Evolutionary conservation across 1,140 invertebrate genomes (phyloP).

Genomic region (Brachionus manjavacas): DNA sequence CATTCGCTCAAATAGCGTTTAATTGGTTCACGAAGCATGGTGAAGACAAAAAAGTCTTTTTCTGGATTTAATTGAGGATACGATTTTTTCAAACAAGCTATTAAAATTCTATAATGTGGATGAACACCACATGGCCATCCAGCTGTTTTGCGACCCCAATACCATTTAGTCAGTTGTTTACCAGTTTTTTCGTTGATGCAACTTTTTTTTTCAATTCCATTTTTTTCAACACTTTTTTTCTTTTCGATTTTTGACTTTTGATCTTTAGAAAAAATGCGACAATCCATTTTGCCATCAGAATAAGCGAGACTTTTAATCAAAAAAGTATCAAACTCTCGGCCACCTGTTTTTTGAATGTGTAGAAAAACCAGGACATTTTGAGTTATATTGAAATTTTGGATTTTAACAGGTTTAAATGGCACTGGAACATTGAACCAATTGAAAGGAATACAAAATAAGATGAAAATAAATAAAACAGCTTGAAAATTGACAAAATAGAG

Average conservation of each 20-base stretch:
- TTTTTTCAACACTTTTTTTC: background rate
- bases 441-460: too few species aligned
- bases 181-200: slow-evolving; percentile 58
- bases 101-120: slow-evolving; percentile 93
- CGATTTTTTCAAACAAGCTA: slow-evolving; percentile 62
- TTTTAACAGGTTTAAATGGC: too few species aligned
- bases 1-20: background rate
- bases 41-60: background rate
- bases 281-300: slow-evolving; percentile 58
- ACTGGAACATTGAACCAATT: too few species aligned
- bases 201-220: background rate
- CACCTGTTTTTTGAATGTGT: slow-evolving; percentile 91
- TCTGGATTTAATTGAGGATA: background rate
- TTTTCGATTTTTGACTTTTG: background rate
- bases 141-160: slow-evolving; percentile 96
- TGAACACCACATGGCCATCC: slow-evolving; percentile 98
- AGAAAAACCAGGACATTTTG: slow-evolving; percentile 94
- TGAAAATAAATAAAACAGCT: too few species aligned
- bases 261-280: background rate
- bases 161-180: slow-evolving; percentile 64
- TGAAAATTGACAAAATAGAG: too few species aligned
- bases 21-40: background rate
- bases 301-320: slow-evolving; percentile 85
- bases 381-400: background rate
- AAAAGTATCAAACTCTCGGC: slow-evolving; percentile 86